Percentiles rank a stretch among this genome's conserved stretches.
phyloP scores from a whole-genome alignment of 1,140 invertebrate species.

The Zaprionus tsacasi region DNA sequence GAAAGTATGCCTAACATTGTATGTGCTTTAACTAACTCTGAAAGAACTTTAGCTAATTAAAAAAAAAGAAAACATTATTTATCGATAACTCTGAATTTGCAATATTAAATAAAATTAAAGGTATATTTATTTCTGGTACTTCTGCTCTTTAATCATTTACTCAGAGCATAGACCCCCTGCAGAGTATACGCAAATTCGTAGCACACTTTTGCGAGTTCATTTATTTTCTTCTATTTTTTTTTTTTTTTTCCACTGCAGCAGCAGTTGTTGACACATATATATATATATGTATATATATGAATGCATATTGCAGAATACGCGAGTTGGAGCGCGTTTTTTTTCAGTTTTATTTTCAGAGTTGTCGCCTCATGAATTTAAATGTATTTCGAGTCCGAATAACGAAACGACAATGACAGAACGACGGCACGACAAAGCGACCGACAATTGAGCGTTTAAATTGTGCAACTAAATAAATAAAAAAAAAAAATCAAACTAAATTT shows the following conservation, averaged over 20 bases:
- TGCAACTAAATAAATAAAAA: slow-evolving; percentile 14
- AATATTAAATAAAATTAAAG: no score
- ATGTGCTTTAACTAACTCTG: not conserved
- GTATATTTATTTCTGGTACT: no score
- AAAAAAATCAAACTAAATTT: not conserved
- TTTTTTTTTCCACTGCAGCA: slow-evolving; percentile 19
- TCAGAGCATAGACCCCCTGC: not conserved
- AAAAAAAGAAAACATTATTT: not conserved
- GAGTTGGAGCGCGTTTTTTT: slow-evolving; percentile 8
- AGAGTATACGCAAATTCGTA: slow-evolving; percentile 10
- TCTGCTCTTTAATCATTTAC: no score
- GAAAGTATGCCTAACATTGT: not conserved
- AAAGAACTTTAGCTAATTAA: not conserved
- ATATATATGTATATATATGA: slow-evolving; percentile 29
- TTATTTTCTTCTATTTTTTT: slow-evolving; percentile 30
- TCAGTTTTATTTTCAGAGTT: slow-evolving; percentile 24
- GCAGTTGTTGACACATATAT: slow-evolving; percentile 57
- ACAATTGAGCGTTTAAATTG: slow-evolving; percentile 38
- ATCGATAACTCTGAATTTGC: not conserved
- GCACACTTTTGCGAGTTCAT: slow-evolving; percentile 9
- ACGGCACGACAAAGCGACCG: not conserved
- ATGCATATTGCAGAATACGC: slow-evolving; percentile 45
- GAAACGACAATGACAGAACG: slow-evolving; percentile 4
- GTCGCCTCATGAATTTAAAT: slow-evolving; percentile 53
- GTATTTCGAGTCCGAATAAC: slow-evolving; percentile 23